Conservation (phyloP, 2,888 invertebrate genomes). For the Eupithecia inturbata region DNA sequence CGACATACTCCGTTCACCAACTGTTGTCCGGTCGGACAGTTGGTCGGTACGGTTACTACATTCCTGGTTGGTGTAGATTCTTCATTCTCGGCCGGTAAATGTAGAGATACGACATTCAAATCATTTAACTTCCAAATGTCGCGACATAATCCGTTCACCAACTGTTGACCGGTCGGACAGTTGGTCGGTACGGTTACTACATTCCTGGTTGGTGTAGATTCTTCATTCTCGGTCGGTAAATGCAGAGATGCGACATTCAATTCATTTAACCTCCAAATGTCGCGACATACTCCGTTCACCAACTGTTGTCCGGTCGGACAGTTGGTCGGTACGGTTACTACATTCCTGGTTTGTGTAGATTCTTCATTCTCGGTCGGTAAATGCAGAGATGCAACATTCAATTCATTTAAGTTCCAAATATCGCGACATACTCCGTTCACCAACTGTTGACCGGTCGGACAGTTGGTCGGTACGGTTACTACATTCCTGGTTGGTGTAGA, state of each 20-base stretch:
- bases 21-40: neutral
- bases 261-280: no score
- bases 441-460: constrained; percentile 3
- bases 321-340: constrained; percentile 1
- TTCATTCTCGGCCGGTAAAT: neutral
- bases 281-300: no score
- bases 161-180: no score
- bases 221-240: neutral
- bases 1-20: constrained; percentile 1
- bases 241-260: no score
- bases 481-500: neutral
- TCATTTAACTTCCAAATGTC: neutral
- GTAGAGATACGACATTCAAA: neutral
- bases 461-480: neutral
- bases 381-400: no score
- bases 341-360: neutral
- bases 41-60: neutral
- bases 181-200: constrained; percentile 2
- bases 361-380: neutral
- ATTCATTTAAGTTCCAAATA: no score
- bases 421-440: neutral
- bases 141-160: neutral
- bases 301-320: neutral
- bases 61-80: neutral
- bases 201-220: neutral